Evolutionary conservation across 2,888 invertebrate species (phyloP).

Genomic region (Bombyx huttoni): DNA sequence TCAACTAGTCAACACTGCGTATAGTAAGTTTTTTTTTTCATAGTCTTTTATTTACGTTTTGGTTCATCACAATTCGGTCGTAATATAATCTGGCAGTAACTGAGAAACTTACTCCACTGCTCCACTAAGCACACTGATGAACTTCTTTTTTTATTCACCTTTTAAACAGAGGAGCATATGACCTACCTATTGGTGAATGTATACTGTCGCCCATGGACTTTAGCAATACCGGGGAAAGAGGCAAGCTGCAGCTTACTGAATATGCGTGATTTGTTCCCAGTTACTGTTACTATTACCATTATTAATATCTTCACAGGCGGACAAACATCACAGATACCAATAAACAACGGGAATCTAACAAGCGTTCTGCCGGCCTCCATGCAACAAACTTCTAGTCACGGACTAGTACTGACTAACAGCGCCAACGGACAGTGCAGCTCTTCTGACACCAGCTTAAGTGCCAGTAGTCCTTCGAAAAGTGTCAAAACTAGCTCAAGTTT

Average conservation of each 20-base stretch:
- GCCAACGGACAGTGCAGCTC: slow-evolving; percentile 65
- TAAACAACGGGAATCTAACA: slow-evolving; percentile 56
- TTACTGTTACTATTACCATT: no score
- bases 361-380: slow-evolving; percentile 40
- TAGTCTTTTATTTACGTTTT: neutral
- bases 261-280: no score
- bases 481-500: slow-evolving; percentile 88
- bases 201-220: no score
- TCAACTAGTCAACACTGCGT: slow-evolving; percentile 37
- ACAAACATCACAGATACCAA: slow-evolving; percentile 42
- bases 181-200: no score
- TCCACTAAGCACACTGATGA: no score
- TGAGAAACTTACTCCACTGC: no score
- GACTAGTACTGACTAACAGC: slow-evolving; percentile 36
- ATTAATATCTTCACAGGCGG: slow-evolving; percentile 16
- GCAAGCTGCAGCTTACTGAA: no score
- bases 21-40: slow-evolving; percentile 26
- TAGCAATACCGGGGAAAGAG: no score
- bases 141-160: no score
- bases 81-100: no score
- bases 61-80: neutral
- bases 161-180: no score
- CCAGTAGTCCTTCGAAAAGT: slow-evolving; percentile 88
- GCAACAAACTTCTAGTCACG: slow-evolving; percentile 44
- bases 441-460: slow-evolving; percentile 74